These are phyloP conservation scores for Griposia aprilina DNA, from an alignment of 2,888 invertebrate species.

Conservation along the genomic window DNA sequence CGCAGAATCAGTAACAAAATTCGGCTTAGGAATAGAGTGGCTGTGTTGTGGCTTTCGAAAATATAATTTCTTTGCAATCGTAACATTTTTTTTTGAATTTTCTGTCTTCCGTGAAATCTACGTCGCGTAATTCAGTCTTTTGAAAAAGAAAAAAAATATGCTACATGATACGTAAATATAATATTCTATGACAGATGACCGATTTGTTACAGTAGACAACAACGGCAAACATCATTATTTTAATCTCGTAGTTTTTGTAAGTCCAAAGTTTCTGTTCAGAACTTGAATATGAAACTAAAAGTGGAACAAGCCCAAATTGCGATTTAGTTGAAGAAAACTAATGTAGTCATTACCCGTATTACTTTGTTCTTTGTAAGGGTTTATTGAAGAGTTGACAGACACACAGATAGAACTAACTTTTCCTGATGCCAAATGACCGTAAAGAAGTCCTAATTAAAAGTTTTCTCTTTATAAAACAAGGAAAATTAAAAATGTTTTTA, in stretches of 20 bases:
- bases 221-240: conserved; percentile 2
- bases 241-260: neutral
- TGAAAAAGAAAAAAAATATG: neutral
- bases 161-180: neutral
- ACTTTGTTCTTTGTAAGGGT: neutral
- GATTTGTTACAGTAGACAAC: neutral
- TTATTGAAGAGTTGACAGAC: no score
- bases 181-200: neutral
- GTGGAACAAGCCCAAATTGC: neutral
- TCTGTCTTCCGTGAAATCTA: no score
- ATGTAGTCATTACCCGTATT: neutral
- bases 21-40: neutral
- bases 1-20: neutral
- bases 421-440: neutral
- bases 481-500: no score
- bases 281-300: neutral
- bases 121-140: neutral
- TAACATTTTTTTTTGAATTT: no score
- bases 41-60: no score
- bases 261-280: neutral
- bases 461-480: no score
- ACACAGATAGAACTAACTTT: no score
- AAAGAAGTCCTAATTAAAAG: no score
- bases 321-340: neutral
- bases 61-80: no score